These are phyloP conservation scores for Drosophila ambigua DNA, from an alignment of 1,140 invertebrate genomes.

Conservation along the genomic window DNA sequence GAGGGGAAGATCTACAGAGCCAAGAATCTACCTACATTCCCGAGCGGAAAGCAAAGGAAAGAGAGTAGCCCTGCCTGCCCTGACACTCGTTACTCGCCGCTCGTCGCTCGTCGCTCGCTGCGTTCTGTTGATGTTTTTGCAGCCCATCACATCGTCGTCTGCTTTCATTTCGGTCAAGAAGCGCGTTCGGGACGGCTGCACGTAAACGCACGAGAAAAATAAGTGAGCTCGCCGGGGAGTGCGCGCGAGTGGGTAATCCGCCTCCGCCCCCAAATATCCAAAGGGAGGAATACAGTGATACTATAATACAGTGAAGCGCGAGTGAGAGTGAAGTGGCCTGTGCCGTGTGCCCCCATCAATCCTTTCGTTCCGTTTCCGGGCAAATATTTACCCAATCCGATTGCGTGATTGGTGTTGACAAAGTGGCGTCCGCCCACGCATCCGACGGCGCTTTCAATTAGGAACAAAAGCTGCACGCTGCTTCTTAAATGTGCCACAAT, in stretches of 20 bases:
- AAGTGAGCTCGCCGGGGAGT: conserved; percentile 13
- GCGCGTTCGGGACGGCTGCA: conserved; percentile 44
- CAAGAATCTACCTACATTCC: conserved; percentile 30
- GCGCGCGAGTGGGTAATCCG: background rate
- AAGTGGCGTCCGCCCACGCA: conserved; percentile 71
- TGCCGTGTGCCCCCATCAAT: conserved; percentile 37
- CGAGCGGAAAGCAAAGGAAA: conserved; percentile 17
- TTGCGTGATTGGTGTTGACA: conserved; percentile 74
- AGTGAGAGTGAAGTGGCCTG: conserved; percentile 9
- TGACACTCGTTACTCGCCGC: conserved; percentile 14
- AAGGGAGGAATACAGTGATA: conserved; percentile 14
- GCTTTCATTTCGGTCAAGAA: conserved; percentile 41
- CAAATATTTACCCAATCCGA: conserved; percentile 67
- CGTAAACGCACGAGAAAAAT: conserved; percentile 6
- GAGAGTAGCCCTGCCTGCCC: conserved; percentile 17
- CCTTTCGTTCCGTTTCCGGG: conserved; percentile 48
- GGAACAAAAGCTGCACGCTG: conserved; percentile 66
- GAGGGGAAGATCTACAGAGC: conserved; percentile 28
- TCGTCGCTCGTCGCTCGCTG: conserved; percentile 17
- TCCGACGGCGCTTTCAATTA: conserved; percentile 77
- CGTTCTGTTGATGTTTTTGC: background rate
- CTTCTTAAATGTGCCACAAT: conserved; percentile 79
- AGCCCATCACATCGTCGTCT: too few species aligned
- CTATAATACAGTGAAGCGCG: conserved; percentile 34
- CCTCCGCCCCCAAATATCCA: conserved; percentile 1